Percentiles rank a stretch among this genome's conserved stretches.
phyloP scores from a whole-genome alignment of 2,113 vertebrate genomes.

The Gymnocephalus cernua region DNA sequence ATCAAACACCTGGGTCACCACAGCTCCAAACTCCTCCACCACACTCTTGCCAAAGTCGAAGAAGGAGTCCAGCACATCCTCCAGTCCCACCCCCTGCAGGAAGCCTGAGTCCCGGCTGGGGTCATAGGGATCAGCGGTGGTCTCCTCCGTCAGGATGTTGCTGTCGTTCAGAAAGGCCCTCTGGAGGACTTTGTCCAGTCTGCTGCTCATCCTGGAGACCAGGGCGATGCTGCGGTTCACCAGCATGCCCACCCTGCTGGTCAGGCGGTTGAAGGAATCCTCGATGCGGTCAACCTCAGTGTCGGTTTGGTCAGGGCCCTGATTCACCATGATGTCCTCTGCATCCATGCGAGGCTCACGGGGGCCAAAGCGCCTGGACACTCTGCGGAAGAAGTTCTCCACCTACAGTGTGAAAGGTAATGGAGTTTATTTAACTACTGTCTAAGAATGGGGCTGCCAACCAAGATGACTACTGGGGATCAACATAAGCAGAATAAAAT shows the following conservation, averaged over 20 bases:
- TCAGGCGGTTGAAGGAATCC: slow-evolving; percentile 84
- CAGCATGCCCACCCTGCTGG: slow-evolving; percentile 78
- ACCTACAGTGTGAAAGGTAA: slow-evolving; percentile 77
- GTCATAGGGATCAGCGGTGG: slow-evolving; percentile 64
- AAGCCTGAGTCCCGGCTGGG: slow-evolving; percentile 65
- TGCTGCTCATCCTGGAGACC: slow-evolving; percentile 85
- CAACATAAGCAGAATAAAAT: neutral
- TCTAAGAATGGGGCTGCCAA: too few species aligned
- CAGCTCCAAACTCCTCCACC: slow-evolving; percentile 86
- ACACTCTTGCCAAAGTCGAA: slow-evolving; percentile 88
- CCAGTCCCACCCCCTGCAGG: slow-evolving; percentile 83
- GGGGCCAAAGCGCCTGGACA: slow-evolving; percentile 83
- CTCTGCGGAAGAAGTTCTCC: slow-evolving; percentile 86
- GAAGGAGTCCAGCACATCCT: slow-evolving; percentile 87
- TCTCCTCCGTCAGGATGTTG: slow-evolving; percentile 14
- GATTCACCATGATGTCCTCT: slow-evolving; percentile 70
- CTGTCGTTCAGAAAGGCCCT: slow-evolving; percentile 83
- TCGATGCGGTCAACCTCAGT: slow-evolving; percentile 84
- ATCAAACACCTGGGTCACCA: slow-evolving; percentile 83
- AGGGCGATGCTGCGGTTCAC: slow-evolving; percentile 85
- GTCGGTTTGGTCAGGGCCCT: slow-evolving; percentile 74
- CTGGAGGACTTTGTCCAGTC: slow-evolving; percentile 87
- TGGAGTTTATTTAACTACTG: neutral
- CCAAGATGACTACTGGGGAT: neutral
- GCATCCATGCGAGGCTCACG: slow-evolving; percentile 67